Conservation (phyloP, 53 echinoderm and acorn worm species). For the Paracentrotus lividus region DNA sequence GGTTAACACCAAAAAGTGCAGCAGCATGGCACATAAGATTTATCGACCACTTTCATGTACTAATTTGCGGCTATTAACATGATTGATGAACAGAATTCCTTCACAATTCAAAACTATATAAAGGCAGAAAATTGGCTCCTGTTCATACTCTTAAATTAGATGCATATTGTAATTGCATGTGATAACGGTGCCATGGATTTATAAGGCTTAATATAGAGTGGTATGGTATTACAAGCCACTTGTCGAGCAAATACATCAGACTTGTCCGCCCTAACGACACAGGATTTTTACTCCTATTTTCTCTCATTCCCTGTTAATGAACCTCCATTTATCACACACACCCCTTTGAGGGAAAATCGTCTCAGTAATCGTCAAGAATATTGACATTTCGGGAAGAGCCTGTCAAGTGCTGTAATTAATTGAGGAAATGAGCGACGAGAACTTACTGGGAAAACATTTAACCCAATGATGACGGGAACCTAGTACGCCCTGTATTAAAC, state of each 20-base stretch:
- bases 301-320: conserved; percentile 21
- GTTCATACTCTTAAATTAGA: neutral
- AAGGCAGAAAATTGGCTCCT: neutral
- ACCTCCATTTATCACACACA: conserved; percentile 42
- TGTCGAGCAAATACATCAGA: neutral
- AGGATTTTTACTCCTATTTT: conserved; percentile 43
- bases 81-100: conserved; percentile 47
- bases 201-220: neutral
- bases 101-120: neutral
- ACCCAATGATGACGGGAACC: no score
- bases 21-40: neutral
- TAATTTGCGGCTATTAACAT: neutral
- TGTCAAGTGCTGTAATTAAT: conserved; percentile 56
- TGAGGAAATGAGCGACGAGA: conserved; percentile 41
- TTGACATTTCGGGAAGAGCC: conserved; percentile 39
- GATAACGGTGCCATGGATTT: conserved; percentile 2
- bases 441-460: neutral
- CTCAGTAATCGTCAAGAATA: conserved; percentile 10
- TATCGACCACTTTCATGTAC: conserved; percentile 9
- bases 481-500: no score
- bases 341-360: neutral
- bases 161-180: conserved; percentile 31
- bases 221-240: neutral
- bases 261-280: conserved; percentile 9
- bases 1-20: neutral